phyloP scores from a whole-genome alignment of 2,797 vertebrate genomes.

The Heteromormyrus szaboi region DNA sequence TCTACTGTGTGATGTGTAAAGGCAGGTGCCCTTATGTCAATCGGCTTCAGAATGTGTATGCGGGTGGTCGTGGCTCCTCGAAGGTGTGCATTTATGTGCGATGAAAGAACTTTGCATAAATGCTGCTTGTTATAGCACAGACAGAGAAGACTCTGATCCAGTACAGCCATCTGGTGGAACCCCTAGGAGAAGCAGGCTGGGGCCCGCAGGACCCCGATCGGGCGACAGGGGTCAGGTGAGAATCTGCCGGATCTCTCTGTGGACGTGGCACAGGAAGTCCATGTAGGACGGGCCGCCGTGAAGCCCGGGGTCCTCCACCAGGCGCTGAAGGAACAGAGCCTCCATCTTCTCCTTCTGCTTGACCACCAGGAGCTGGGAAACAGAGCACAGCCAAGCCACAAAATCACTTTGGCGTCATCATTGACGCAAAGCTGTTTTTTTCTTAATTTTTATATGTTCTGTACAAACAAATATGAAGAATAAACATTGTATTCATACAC shows the following conservation, averaged over 20 bases:
- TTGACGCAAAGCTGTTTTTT: neutral
- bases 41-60: neutral
- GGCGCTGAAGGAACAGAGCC: slow-evolving; percentile 79
- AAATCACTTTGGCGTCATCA: neutral
- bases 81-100: neutral
- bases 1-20: neutral
- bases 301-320: slow-evolving; percentile 89
- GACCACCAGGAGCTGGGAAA: slow-evolving; percentile 72
- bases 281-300: slow-evolving; percentile 83
- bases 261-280: slow-evolving; percentile 89
- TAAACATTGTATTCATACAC: neutral
- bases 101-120: neutral
- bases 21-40: neutral
- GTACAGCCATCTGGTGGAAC: neutral
- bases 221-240: slow-evolving; percentile 69
- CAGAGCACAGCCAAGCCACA: neutral
- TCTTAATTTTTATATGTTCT: neutral
- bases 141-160: neutral
- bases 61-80: neutral
- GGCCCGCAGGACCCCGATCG: neutral
- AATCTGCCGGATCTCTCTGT: slow-evolving; percentile 88
- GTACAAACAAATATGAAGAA: neutral
- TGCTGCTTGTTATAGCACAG: neutral
- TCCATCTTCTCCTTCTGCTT: slow-evolving; percentile 84
- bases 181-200: neutral